Conservation (phyloP, 2,113 vertebrate species). For the Dinomys branickii region DNA sequence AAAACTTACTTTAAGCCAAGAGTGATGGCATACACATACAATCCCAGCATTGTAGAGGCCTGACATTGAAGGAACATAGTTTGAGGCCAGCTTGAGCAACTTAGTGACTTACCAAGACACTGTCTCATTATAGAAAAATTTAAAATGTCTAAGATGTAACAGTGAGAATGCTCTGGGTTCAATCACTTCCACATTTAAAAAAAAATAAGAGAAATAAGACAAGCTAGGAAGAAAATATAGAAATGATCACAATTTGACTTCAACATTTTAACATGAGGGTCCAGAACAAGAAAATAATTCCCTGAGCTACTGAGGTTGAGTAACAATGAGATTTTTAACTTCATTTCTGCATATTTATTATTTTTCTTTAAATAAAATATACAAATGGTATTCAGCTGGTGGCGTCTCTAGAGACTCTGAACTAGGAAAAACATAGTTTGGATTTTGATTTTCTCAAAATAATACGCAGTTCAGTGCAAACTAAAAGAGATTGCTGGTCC, state of each 20-base stretch:
- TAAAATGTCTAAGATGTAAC: neutral
- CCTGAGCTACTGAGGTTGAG: neutral
- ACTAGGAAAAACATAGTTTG: neutral
- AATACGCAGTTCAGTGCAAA: constrained; percentile 23
- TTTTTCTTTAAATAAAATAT: constrained; percentile 53
- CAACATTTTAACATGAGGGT: neutral
- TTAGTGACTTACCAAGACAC: neutral
- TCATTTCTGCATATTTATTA: neutral
- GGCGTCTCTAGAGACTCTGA: constrained; percentile 29
- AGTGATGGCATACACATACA: neutral
- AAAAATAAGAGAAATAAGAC: neutral
- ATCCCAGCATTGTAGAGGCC: neutral
- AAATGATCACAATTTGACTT: neutral
- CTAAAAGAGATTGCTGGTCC: neutral
- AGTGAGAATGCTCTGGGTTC: neutral
- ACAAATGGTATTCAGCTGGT: neutral
- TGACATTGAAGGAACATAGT: neutral
- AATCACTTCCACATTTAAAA: neutral
- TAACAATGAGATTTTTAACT: neutral
- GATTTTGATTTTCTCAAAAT: constrained; percentile 57
- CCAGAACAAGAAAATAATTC: constrained; percentile 15
- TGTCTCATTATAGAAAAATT: neutral
- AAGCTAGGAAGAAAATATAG: neutral
- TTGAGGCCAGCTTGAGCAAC: neutral
- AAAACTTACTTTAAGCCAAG: neutral